A percentile compares a stretch with the other conserved stretches of the same genome.
phyloP scores from a whole-genome alignment of 2,888 invertebrate species.

The Blomia tropicalis region DNA sequence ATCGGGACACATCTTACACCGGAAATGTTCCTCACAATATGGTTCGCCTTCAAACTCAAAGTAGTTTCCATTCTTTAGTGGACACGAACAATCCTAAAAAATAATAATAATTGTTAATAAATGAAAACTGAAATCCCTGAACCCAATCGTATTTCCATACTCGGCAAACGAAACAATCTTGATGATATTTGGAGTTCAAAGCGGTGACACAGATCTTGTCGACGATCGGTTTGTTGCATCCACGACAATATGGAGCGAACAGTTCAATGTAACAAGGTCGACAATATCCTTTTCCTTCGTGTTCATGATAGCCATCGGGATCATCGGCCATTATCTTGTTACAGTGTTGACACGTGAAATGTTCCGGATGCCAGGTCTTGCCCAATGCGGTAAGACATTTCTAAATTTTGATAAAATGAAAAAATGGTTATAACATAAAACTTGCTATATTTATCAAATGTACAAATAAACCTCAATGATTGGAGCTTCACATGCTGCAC shows the following conservation, averaged over 20 bases:
- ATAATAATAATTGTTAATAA: neutral
- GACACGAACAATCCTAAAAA: conserved; percentile 78
- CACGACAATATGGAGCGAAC: conserved; percentile 94
- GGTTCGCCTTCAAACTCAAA: conserved; percentile 96
- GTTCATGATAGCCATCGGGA: conserved; percentile 94
- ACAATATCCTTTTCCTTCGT: conserved; percentile 91
- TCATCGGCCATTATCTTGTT: conserved; percentile 80
- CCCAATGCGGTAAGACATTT: conserved; percentile 94
- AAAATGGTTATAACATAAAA: conserved; percentile 3
- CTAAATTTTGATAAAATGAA: no score
- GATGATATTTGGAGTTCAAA: conserved; percentile 89
- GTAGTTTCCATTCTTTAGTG: conserved; percentile 92
- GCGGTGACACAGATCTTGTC: conserved; percentile 84
- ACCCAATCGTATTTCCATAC: no score
- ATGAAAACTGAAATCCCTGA: no score
- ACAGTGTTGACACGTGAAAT: conserved; percentile 97
- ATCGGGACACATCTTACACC: conserved; percentile 23
- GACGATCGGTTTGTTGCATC: conserved; percentile 86
- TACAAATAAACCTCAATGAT: conserved; percentile 55
- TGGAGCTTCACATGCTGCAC: conserved; percentile 95
- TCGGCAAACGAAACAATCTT: conserved; percentile 96
- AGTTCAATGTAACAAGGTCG: conserved; percentile 91
- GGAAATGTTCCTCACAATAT: conserved; percentile 88
- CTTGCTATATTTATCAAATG: neutral
- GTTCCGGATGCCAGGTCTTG: conserved; percentile 96